phyloP scores from a whole-genome alignment of 2,797 vertebrate genomes.

The Varecia variegata region DNA sequence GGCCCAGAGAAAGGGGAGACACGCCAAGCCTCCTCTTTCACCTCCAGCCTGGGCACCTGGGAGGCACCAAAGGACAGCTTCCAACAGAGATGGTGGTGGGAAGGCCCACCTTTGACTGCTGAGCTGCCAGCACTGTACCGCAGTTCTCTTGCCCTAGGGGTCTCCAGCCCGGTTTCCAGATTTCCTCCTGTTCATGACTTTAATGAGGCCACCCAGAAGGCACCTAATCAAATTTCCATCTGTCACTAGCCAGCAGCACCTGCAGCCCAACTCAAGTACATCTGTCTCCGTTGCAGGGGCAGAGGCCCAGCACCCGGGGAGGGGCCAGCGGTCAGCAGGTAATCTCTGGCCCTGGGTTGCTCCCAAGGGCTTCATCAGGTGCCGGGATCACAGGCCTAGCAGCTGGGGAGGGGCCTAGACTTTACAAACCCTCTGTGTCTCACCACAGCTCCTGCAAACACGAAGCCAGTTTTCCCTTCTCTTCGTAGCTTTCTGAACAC shows the following conservation, averaged over 20 bases:
- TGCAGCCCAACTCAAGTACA: neutral
- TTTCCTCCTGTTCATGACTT: conserved; percentile 32
- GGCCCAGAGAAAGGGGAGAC: neutral
- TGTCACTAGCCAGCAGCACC: conserved; percentile 30
- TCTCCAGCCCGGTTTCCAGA: neutral
- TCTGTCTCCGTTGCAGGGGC: conserved; percentile 49
- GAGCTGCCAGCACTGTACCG: neutral
- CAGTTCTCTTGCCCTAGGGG: neutral
- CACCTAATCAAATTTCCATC: conserved; percentile 73
- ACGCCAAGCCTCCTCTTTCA: neutral
- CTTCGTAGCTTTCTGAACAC: neutral
- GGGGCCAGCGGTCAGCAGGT: neutral
- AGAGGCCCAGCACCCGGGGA: neutral
- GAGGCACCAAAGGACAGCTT: neutral
- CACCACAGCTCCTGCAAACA: neutral
- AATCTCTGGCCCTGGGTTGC: neutral
- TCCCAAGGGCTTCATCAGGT: neutral
- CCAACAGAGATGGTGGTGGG: neutral
- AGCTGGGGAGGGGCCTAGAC: neutral
- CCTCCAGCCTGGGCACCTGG: neutral
- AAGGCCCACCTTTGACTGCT: neutral
- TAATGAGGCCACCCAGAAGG: conserved; percentile 62
- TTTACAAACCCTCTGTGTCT: neutral
- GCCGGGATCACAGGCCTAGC: neutral
- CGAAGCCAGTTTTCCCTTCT: neutral